Percentiles rank a stretch among this genome's conserved stretches.
phyloP scores from a whole-genome alignment of 2,113 vertebrate genomes.

The Gymnobelideus leadbeateri region DNA sequence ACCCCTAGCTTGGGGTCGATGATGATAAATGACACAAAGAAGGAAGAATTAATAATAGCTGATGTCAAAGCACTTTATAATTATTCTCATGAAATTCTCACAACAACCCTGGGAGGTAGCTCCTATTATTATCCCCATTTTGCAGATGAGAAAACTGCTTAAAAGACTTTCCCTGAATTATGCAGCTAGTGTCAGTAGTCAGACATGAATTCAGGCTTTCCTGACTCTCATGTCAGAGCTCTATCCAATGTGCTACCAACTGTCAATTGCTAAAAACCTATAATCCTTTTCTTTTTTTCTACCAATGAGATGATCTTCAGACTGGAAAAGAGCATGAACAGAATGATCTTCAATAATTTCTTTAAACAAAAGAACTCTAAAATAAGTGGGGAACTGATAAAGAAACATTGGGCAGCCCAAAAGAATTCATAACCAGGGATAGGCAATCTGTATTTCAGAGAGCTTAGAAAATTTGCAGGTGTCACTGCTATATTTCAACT shows the following conservation, averaged over 20 bases:
- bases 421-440: neutral
- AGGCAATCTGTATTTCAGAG: neutral
- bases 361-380: neutral
- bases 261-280: neutral
- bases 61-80: neutral
- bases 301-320: neutral
- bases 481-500: neutral
- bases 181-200: neutral
- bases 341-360: neutral
- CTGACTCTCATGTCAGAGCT: neutral
- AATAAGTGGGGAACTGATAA: neutral
- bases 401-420: neutral
- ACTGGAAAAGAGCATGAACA: neutral
- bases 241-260: neutral
- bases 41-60: neutral
- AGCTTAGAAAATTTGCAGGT: neutral
- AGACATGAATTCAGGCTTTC: neutral
- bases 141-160: neutral
- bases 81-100: neutral
- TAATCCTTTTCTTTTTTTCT: neutral
- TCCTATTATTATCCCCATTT: neutral
- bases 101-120: neutral
- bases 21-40: no score
- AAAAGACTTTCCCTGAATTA: neutral
- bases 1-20: neutral